Percentiles rank a stretch among this genome's conserved stretches.
Conservation (phyloP, 2,113 vertebrate species). For the Hiodon tergisus region DNA sequence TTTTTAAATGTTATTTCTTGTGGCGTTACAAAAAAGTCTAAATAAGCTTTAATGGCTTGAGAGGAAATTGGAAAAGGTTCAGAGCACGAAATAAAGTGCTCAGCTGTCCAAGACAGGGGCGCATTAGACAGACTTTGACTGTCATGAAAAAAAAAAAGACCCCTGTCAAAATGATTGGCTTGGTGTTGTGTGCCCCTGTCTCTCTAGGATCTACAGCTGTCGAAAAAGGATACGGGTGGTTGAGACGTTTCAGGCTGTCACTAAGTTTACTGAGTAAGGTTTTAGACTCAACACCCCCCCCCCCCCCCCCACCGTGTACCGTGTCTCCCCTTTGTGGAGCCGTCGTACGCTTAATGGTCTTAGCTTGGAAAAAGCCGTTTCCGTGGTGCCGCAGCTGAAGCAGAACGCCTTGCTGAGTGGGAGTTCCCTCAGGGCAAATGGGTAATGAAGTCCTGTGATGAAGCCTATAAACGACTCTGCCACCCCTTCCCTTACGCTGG, state of each 20-base stretch:
- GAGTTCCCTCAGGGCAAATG: conserved; percentile 18
- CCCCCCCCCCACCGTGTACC: conserved; percentile 18
- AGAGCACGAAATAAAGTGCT: background rate
- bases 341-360: conserved; percentile 34
- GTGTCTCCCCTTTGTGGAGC: conserved; percentile 27
- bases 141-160: too few relatives aligned
- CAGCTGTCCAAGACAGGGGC: too few relatives aligned
- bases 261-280: too few relatives aligned
- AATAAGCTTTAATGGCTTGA: too few relatives aligned
- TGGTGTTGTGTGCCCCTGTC: too few relatives aligned
- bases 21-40: too few relatives aligned
- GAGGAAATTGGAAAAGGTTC: background rate
- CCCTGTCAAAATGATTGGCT: too few relatives aligned
- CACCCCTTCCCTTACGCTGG: background rate
- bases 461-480: conserved; percentile 39
- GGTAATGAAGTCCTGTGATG: conserved; percentile 32
- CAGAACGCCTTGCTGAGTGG: conserved; percentile 24
- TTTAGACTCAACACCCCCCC: background rate
- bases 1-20: too few relatives aligned
- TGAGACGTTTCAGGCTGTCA: too few relatives aligned
- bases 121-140: too few relatives aligned
- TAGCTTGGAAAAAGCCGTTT: conserved; percentile 31
- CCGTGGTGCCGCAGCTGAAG: conserved; percentile 31
- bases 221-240: too few relatives aligned
- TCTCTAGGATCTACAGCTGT: too few relatives aligned